Base-by-base conservation (phyloP, 2,797 vertebrate species). In the Borostomias antarcticus region DNA sequence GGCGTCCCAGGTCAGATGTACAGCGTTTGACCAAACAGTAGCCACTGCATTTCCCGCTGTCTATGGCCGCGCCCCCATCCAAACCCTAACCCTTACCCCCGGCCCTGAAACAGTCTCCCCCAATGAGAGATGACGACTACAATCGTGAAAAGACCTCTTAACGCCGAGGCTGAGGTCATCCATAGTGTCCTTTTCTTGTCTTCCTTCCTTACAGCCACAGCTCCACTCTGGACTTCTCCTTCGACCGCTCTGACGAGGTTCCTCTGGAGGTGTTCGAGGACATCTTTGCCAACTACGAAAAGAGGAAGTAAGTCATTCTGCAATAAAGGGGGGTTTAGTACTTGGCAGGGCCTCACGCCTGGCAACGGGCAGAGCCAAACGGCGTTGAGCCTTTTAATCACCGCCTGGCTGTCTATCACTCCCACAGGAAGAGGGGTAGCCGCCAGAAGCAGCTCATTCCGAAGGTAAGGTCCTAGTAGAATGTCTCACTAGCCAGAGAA, bases 371-470 rank as follows among this genome's bases (percentile, higher is more conserved):
- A 15, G 23, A 13, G 21, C 21, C 28, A 0, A 52, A 50, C 45
- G 0, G 19, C 59, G 8, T 8, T 2, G 1, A 21, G 61, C 43
- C 92, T 91, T 64, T 91, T 86, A 72, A 91, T 89, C 28, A 88
- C 91, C 83, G 86, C 73, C 74, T 88, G 86, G 60, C 77, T 89
- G 87, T 9, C 64, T 2, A 68, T 56, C 2, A 29, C 69, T 53
- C 47, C 74, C 77, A 82, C 89, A 98, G 97, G 91, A 98, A 91
- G 86, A 96, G 70, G 92, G 76, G 89, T 66, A 82, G 83, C 74
- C 94, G 92, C 80, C 93, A 94, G 79, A 99, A 98, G 89, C 97
- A 98, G 92, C 83, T 94, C 74, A 96, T 98, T 82, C 97, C 97
- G 9, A 99, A 97, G 96, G 97, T 98, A 92, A 67, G 43, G 11